Base-by-base conservation (phyloP, 2,797 vertebrate species). In the Pseudochromis fuscus region DNA sequence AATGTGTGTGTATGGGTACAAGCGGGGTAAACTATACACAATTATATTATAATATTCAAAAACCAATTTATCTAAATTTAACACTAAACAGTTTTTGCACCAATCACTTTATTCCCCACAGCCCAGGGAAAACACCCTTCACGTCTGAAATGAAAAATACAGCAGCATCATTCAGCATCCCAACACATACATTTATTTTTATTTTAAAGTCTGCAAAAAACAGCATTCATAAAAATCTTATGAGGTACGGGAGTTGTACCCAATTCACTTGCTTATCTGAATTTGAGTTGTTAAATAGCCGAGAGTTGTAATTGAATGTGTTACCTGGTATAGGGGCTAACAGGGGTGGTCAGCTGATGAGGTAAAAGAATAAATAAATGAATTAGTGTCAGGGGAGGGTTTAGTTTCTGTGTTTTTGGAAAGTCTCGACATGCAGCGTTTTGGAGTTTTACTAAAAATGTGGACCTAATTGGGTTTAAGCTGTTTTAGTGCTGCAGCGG, bases 11-110 rank as follows among this genome's bases (percentile, higher is more conserved):
- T 30, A 18, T 42, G 37, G 8, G 15, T 42, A 11, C 11, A 49
- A 27, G 42, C 5, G 10, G 33, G 21, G 21, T 15, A 37, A 48
- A 76, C 55, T 23, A 6, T 11, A 33, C 46, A 19, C 15, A 18
- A 18, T 13, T 51, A 12, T 24, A 48, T 58, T 63, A 42, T 31
- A 70, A 73, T 56, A 70, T 67, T 75, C 10, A 64, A 38, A 23
- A 71, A 6, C 25, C 48, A 46, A 48, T 53, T 24, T 44, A 69
- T 61, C 40, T 9, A 52, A 56, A 75, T 57, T 6, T 65, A 65
- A 69, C 21, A 70, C 19, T 44, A 23, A 13, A 51, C 44, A 69
- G 5, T 23, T 71, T 50, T 45, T 9, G 63, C 28, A 53, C 53
- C 48, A 50, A 30, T 62, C 16, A 40, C 7, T 63, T n/a, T 67